Percentiles rank a stretch among this genome's conserved stretches.
Conservation (phyloP, 2,888 invertebrate genomes). For the Magallana nippona region DNA sequence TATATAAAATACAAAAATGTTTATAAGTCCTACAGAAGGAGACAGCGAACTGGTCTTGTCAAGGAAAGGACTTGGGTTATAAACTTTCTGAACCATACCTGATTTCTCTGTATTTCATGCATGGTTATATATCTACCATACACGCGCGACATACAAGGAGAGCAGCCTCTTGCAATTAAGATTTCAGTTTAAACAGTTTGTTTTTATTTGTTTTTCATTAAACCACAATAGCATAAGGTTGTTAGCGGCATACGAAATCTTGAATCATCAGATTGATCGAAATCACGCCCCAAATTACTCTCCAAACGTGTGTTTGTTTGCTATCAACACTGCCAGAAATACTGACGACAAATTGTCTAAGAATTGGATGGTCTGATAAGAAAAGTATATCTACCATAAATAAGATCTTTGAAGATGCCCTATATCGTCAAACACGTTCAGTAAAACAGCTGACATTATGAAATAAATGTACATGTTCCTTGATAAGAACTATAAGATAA, state of each 20-base stretch:
- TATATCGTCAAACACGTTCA: neutral
- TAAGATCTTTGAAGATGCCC: slow-evolving; percentile 43
- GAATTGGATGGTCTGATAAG: slow-evolving; percentile 30
- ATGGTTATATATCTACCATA: too few relatives aligned
- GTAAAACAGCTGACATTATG: slow-evolving; percentile 39
- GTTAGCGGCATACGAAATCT: neutral
- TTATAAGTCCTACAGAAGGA: too few relatives aligned
- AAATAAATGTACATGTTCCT: slow-evolving; percentile 5
- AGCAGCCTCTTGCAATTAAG: too few relatives aligned
- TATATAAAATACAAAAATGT: too few relatives aligned
- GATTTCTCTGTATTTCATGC: too few relatives aligned
- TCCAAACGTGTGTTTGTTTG: slow-evolving; percentile 25
- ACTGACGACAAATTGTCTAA: slow-evolving; percentile 48
- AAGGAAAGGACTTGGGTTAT: too few relatives aligned
- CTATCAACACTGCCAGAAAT: slow-evolving; percentile 36
- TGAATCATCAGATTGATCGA: slow-evolving; percentile 29
- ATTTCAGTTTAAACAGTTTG: too few relatives aligned
- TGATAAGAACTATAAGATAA: slow-evolving; percentile 11
- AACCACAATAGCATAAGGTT: slow-evolving; percentile 10
- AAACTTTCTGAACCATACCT: too few relatives aligned
- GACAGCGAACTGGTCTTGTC: too few relatives aligned
- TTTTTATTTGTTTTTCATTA: neutral
- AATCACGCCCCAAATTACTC: slow-evolving; percentile 24
- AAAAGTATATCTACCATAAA: slow-evolving; percentile 32
- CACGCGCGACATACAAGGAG: too few relatives aligned